A percentile compares a stretch with the other conserved stretches of the same genome.
Conservation (phyloP, 2,113 vertebrate species). For the Tenebrosternarchus preto region DNA sequence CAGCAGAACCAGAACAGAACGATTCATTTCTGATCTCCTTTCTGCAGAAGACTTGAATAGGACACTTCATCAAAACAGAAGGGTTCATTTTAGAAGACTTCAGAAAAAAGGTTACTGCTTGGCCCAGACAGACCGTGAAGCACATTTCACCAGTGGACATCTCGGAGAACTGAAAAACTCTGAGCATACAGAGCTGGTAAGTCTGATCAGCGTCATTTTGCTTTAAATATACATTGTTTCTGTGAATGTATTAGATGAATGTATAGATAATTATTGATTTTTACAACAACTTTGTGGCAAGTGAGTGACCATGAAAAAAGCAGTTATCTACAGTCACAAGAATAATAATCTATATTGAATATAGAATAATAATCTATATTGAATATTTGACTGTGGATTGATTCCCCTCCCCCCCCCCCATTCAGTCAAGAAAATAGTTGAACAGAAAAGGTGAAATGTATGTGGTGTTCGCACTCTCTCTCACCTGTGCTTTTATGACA, state of each 20-base stretch:
- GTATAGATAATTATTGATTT: background rate
- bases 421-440: background rate
- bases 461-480: background rate
- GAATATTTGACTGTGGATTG: background rate
- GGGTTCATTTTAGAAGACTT: conserved; percentile 32
- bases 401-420: background rate
- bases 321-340: background rate
- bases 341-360: background rate
- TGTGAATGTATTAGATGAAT: background rate
- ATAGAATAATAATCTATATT: background rate
- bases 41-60: conserved; percentile 5
- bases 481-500: conserved; percentile 5
- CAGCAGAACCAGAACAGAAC: conserved; percentile 21
- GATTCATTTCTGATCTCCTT: conserved; percentile 31
- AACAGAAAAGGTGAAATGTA: background rate
- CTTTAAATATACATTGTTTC: background rate
- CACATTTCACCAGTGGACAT: conserved; percentile 16
- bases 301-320: background rate
- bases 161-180: conserved; percentile 1
- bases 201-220: background rate
- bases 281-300: background rate
- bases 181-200: conserved; percentile 37
- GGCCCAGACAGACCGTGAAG: conserved; percentile 24
- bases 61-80: background rate
- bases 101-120: conserved; percentile 21